Evolutionary conservation across 92 coral and sea anemone species (phyloP).

Genomic region (Paragorgia papillata): DNA sequence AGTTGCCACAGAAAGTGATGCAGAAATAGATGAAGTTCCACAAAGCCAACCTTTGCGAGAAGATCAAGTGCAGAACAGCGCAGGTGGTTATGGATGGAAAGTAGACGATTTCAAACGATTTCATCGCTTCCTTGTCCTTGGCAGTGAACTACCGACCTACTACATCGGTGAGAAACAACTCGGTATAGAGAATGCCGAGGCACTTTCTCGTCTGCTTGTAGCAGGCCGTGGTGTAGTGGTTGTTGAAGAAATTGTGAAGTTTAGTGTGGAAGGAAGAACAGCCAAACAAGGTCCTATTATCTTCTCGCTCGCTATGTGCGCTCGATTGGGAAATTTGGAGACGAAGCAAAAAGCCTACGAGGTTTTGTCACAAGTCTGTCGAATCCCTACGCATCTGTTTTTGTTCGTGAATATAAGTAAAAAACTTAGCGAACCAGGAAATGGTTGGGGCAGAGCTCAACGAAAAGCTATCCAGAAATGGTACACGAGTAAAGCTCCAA

Average conservation of each 20-base stretch:
- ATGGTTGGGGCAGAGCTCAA: constrained; percentile 97
- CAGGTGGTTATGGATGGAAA: constrained; percentile 84
- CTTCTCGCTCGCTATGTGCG: constrained; percentile 75
- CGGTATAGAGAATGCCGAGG: constrained; percentile 75
- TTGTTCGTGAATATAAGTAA: constrained; percentile 75
- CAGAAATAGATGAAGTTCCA: not conserved
- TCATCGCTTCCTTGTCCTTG: constrained; percentile 82
- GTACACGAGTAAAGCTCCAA: constrained; percentile 77
- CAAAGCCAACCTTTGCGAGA: not conserved
- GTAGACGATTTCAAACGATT: constrained; percentile 80
- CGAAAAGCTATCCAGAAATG: constrained; percentile 94
- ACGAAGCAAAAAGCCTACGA: constrained; percentile 85
- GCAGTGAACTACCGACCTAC: constrained; percentile 83
- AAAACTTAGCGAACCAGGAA: constrained; percentile 47
- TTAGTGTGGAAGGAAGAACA: constrained; percentile 85
- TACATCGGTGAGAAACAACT: constrained; percentile 62
- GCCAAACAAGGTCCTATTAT: constrained; percentile 88
- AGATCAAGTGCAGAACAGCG: constrained; percentile 72
- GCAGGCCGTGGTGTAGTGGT: constrained; percentile 78
- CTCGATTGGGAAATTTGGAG: constrained; percentile 63
- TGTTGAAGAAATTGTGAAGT: constrained; percentile 65
- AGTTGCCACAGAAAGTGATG: constrained; percentile 3
- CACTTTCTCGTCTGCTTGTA: constrained; percentile 64
- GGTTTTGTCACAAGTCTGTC: constrained; percentile 63
- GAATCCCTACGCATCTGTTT: constrained; percentile 93